Conservation (phyloP, 2,113 vertebrate species). For the Tetraodon nigroviridis region DNA sequence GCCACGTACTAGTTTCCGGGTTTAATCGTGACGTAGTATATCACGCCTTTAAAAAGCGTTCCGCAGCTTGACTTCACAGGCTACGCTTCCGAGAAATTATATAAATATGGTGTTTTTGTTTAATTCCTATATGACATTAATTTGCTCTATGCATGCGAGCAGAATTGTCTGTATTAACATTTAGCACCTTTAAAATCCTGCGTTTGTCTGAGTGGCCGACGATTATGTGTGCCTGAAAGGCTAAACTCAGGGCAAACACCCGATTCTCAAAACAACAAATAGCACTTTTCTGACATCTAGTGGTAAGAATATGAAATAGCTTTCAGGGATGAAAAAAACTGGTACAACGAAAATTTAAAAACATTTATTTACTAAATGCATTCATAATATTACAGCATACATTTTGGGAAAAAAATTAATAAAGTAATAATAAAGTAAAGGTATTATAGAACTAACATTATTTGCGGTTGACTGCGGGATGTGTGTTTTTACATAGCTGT, state of each 20-base stretch:
- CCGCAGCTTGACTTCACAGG: conserved; percentile 18
- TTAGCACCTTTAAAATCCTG: not conserved
- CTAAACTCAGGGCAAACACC: not conserved
- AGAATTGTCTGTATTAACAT: too few relatives aligned
- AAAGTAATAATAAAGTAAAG: conserved; percentile 42
- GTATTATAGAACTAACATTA: conserved; percentile 38
- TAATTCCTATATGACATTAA: not conserved
- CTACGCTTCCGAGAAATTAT: not conserved
- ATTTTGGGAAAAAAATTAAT: conserved; percentile 35
- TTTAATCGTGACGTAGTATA: conserved; percentile 22
- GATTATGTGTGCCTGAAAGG: not conserved
- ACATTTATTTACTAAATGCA: conserved; percentile 69
- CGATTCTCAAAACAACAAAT: fast-evolving
- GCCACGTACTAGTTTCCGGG: conserved; percentile 70
- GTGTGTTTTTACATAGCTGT: conserved; percentile 23
- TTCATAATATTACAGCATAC: conserved; percentile 64
- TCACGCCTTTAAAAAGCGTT: not conserved
- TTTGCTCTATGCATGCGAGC: not conserved
- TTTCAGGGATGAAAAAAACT: not conserved
- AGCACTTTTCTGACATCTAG: conserved; percentile 31
- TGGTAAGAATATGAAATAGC: conserved; percentile 5
- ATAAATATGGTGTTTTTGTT: not conserved
- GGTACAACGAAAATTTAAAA: conserved; percentile 34
- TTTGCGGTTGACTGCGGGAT: conserved; percentile 2
- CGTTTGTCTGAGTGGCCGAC: not conserved